Evolutionary conservation across 2,113 vertebrate species (phyloP), one percentile per base, ranked within the genome.

Genomic region (Hassar affinis): DNA sequence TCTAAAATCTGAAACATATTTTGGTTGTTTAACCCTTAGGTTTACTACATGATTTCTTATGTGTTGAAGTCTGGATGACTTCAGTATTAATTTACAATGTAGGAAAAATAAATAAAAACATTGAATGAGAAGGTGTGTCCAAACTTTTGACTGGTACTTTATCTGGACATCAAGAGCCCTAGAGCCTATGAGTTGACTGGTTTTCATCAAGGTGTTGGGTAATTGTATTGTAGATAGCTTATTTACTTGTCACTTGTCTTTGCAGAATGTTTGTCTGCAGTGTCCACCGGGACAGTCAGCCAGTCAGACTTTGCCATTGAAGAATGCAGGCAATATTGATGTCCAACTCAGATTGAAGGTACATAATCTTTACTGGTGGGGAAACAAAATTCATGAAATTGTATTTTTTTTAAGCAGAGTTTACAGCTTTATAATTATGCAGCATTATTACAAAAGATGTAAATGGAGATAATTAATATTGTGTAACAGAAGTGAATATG

Each of bases 301-400:
- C 83, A 94, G 93, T 82, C 96, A 95, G 87, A 93, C 90, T 3
- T 91, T 99, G 84, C 97, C 97, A 0, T 92, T 99, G 90, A 96
- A 95, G 93, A 99, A 99, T 92, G 96, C 96, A 86, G 98, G 98
- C 78, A 99, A 99, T 92, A 97, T 99, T 86, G 90, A 93, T 14
- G 95, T 98, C 74, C 88, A 92, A 88, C 92, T 99, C 82, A 95
- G 95, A 89, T 85, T 98, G 56, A 95, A 95, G 97, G 98, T 99
- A 93, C 81, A 91, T 90, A 4, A 10, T 42, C 17, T 72, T 27
- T 62, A 18, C 9, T 49, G 5, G 20, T 45, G 12, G 12, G 42
- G 62, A 33, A 80, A 25, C 18, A n/a, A 62, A 66, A 35, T 57
- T 74, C 38, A 38, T 47, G 17, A 15, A 27, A 17, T 42, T 56